Conservation (phyloP, 2,113 vertebrate species). For the Pterocles gutturalis region DNA sequence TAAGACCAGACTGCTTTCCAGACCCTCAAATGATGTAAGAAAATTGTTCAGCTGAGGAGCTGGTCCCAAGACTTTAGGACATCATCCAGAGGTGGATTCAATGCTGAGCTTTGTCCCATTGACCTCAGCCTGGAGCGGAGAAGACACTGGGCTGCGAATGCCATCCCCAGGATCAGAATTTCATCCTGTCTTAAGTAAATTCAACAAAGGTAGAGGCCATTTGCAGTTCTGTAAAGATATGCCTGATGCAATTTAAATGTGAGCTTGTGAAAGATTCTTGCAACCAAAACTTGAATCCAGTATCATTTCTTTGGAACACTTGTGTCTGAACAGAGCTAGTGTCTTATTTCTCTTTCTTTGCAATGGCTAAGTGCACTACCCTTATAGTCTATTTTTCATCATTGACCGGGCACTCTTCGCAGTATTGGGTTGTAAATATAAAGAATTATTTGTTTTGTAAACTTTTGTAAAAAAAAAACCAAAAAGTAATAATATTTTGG, state of each 20-base stretch:
- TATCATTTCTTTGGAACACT: slow-evolving; percentile 42
- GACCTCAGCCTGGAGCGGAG: background rate
- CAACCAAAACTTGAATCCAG: slow-evolving; percentile 54
- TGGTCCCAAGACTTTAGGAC: background rate
- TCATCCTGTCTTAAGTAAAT: background rate
- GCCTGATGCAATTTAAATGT: slow-evolving; percentile 9
- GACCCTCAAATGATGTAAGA: background rate
- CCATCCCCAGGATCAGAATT: background rate
- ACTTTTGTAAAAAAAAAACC: slow-evolving; percentile 84
- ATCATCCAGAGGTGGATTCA: background rate
- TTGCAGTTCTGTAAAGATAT: slow-evolving; percentile 3
- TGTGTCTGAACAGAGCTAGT: background rate
- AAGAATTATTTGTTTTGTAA: slow-evolving; percentile 85
- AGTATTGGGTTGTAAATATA: slow-evolving; percentile 82
- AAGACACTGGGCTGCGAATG: background rate
- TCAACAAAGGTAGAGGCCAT: background rate
- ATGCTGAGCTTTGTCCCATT: background rate
- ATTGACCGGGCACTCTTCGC: slow-evolving; percentile 60
- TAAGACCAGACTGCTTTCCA: background rate
- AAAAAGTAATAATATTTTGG: slow-evolving; percentile 81
- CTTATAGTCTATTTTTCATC: slow-evolving; percentile 73
- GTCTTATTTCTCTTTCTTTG: slow-evolving; percentile 27
- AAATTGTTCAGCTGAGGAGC: background rate
- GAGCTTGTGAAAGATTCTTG: slow-evolving; percentile 29
- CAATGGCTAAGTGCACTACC: slow-evolving; percentile 64